Evolutionary conservation across 2,888 invertebrate species (phyloP).

Genomic region (Troides aeacus): DNA sequence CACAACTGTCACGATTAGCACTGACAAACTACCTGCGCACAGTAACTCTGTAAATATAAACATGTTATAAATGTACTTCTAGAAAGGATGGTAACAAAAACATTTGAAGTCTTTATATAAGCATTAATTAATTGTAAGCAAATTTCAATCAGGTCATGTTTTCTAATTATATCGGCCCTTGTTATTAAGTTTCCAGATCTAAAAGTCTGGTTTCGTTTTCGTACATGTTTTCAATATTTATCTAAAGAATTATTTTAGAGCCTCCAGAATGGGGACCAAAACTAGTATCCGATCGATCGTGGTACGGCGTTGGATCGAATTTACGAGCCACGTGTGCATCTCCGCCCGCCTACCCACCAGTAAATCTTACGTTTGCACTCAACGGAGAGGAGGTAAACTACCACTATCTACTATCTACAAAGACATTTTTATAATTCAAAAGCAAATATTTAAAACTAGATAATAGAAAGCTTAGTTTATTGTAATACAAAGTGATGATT

Average conservation of each 20-base stretch:
- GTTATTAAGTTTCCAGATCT: too few relatives aligned
- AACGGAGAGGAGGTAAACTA: conserved; percentile 81
- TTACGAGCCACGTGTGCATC: conserved; percentile 85
- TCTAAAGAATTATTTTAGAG: conserved; percentile 71
- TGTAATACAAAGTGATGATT: neutral
- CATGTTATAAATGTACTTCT: neutral
- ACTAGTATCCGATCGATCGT: conserved; percentile 83
- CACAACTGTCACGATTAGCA: neutral
- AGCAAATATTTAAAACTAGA: neutral
- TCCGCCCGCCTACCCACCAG: conserved; percentile 83
- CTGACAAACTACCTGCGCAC: neutral
- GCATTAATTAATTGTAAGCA: neutral
- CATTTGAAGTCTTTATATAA: neutral
- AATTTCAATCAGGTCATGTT: neutral
- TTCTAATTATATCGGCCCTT: neutral
- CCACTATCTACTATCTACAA: neutral
- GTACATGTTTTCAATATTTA: neutral
- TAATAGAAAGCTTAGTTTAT: neutral
- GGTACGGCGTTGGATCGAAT: conserved; percentile 85
- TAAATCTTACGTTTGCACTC: conserved; percentile 85
- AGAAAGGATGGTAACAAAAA: neutral
- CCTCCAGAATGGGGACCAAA: conserved; percentile 84
- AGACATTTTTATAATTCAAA: neutral
- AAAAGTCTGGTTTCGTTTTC: neutral
- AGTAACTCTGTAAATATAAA: neutral